Base-by-base conservation (phyloP, 2,888 invertebrate species). In the Papilio gigon region DNA sequence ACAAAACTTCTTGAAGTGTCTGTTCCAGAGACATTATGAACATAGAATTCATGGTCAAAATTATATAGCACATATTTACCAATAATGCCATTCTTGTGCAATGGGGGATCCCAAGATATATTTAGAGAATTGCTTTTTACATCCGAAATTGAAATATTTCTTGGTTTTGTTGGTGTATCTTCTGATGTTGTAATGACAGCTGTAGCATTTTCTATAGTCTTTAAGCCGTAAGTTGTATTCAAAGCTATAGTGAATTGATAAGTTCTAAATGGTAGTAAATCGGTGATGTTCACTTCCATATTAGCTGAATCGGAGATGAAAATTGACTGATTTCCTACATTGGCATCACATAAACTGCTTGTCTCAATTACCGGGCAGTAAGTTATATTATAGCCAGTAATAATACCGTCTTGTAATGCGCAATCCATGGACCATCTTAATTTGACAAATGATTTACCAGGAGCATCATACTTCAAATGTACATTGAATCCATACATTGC, bases 391-490 rank as follows among this genome's bases (percentile, higher is more conserved):
- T 95, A 97, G 20, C 96, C 97, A 71, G 92, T 93, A 22, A 97
- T 93, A 65, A 94, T 77, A 5, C 95, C 95, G 63, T 95, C 93
- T 72, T 94, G 93, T 77, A 96, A 94, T 0, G 95, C 94, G 82
- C 97, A 97, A 71, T 95, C 95, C 73, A 97, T 92, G 70, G 93
- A 94, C 97, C 97, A 97, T 53, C 93, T 93, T 14, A 97, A 91
- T 71, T 78, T 85, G 0, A 90, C 89, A 83, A 76, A 85, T 68
- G 89, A 79, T 70, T 88, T 89, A 14, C 88, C 87, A 56, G 88
- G 84, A 30, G 75, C 80, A 77, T 86, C 89, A 81, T 85, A 84
- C 47, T 80, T 76, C 35, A 91, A 78, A 73, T 81, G 81, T 1
- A 88, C 84, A 66, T 88, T 88, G 72, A 89, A 89, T 89, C 93